A percentile compares a stretch with the other conserved stretches of the same genome.
These are phyloP conservation scores for Rhegmatorhina hoffmannsi DNA, from an alignment of 2,113 vertebrate genomes.

Conservation along the genomic window DNA sequence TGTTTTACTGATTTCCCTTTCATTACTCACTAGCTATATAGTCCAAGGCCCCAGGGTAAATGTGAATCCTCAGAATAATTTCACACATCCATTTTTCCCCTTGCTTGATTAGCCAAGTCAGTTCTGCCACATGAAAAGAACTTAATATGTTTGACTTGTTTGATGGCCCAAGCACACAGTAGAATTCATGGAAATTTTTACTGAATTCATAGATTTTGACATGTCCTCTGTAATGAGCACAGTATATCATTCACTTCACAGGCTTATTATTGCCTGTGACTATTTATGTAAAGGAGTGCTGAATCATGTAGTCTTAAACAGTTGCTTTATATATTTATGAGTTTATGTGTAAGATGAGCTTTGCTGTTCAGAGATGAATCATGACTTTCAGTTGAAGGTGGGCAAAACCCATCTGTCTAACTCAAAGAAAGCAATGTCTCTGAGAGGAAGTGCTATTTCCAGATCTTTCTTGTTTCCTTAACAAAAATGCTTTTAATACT, in stretches of 20 bases:
- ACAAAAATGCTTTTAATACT: background rate
- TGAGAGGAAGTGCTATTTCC: background rate
- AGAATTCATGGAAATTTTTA: background rate
- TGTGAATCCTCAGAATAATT: background rate
- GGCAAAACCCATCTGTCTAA: background rate
- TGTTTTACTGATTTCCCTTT: background rate
- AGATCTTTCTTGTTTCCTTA: background rate
- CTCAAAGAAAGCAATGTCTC: background rate
- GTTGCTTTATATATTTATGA: background rate
- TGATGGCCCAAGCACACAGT: background rate
- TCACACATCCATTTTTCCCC: background rate
- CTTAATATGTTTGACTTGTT: background rate
- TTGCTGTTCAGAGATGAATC: background rate
- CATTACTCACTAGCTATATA: background rate
- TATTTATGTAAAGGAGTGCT: background rate
- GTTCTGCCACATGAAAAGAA: background rate
- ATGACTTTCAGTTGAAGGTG: background rate
- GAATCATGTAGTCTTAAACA: background rate
- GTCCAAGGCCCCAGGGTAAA: background rate
- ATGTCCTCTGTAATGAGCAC: background rate
- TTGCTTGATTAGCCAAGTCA: background rate
- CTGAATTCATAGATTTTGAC: background rate
- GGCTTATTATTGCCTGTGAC: background rate
- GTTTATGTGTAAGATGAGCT: background rate
- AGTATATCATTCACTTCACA: background rate